Evolutionary conservation across 1,140 invertebrate species (phyloP).

Genomic region (Heliothis subflexa): DNA sequence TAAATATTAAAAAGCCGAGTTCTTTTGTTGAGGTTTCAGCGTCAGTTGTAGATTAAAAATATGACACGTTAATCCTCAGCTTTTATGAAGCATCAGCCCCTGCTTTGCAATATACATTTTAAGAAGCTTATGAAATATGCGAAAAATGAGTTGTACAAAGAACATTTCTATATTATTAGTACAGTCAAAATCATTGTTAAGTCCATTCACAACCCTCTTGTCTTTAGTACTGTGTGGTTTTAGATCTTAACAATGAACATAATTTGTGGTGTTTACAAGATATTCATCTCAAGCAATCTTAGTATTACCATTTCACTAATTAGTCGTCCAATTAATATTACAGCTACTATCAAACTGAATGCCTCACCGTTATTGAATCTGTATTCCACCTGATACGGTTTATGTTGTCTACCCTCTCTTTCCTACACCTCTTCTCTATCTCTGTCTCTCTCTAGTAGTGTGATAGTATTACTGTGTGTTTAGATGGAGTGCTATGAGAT

Average conservation of each 20-base stretch:
- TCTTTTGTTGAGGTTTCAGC: not conserved
- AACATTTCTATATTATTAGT: not conserved
- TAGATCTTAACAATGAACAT: not conserved
- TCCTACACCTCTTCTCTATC: constrained; percentile 16
- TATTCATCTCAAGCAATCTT: not conserved
- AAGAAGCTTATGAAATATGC: not conserved
- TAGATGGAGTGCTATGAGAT: not conserved
- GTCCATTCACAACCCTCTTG: not conserved
- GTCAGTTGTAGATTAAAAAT: not conserved
- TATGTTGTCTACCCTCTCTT: constrained; percentile 14
- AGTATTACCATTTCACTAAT: constrained; percentile 18
- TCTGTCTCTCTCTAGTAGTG: constrained; percentile 19
- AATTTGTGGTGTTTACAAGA: not conserved
- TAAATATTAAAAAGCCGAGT: not conserved
- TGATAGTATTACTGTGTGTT: constrained; percentile 18
- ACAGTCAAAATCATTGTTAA: not conserved
- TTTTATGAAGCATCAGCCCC: not conserved
- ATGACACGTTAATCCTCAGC: not conserved
- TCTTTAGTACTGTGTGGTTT: not conserved
- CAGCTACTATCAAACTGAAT: constrained; percentile 23
- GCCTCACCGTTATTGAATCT: constrained; percentile 34
- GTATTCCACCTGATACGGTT: constrained; percentile 32
- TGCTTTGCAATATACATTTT: not conserved
- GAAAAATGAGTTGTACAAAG: not conserved
- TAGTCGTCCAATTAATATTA: constrained; percentile 38